Conservation (phyloP, 2,888 invertebrate genomes). For the Drosophila robusta region DNA sequence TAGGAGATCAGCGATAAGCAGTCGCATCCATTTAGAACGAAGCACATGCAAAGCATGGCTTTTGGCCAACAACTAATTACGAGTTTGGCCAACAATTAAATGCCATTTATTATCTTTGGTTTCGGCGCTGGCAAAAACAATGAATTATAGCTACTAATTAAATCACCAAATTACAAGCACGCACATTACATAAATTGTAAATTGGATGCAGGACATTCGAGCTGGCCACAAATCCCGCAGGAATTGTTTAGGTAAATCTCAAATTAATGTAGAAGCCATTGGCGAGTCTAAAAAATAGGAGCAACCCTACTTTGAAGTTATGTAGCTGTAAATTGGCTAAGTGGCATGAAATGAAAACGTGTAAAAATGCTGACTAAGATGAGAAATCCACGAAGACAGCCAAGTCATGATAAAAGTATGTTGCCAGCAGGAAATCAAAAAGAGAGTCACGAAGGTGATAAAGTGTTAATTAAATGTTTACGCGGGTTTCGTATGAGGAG, state of each 20-base stretch:
- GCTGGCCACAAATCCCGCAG: conserved; percentile 36
- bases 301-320: conserved; percentile 22
- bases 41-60: conserved; percentile 29
- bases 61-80: conserved; percentile 57
- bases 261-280: conserved; percentile 34
- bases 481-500: too few relatives aligned
- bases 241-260: conserved; percentile 37
- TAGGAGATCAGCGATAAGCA: conserved; percentile 68
- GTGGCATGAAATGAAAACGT: conserved; percentile 31
- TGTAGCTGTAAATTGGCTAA: conserved; percentile 51
- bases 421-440: conserved; percentile 1
- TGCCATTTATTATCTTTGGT: conserved; percentile 74
- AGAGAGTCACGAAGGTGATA: conserved; percentile 6
- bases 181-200: conserved; percentile 76
- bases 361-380: conserved; percentile 25
- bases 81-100: conserved; percentile 65
- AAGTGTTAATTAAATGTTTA: conserved; percentile 4
- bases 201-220: conserved; percentile 32
- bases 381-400: conserved; percentile 8
- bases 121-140: conserved; percentile 48
- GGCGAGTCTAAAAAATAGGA: conserved; percentile 26
- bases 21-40: conserved; percentile 25
- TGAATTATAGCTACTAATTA: conserved; percentile 76
- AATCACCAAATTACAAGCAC: conserved; percentile 79
- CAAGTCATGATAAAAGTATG: conserved; percentile 8